Evolutionary conservation across 2,888 invertebrate genomes (phyloP).

Genomic region (Mechanitis messenoides): DNA sequence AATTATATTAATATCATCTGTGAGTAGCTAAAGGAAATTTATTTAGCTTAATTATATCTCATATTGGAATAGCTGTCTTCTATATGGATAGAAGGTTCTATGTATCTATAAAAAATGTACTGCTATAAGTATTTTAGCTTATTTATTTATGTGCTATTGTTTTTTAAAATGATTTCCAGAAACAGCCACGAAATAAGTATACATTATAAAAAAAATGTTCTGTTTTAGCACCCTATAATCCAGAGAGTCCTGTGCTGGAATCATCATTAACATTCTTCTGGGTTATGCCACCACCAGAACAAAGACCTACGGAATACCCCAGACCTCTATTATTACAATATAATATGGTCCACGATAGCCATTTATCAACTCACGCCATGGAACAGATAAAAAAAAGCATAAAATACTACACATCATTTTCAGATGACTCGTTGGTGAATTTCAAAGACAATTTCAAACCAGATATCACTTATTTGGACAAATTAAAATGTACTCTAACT

Average conservation of each 20-base stretch:
- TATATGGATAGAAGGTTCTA: too few species aligned
- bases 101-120: too few species aligned
- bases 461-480: conserved; percentile 87
- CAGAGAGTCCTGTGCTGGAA: conserved; percentile 86
- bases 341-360: conserved; percentile 87
- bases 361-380: conserved; percentile 87
- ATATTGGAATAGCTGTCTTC: too few species aligned
- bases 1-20: too few species aligned
- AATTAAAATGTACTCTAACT: conserved; percentile 86
- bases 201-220: conserved; percentile 11
- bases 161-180: too few species aligned
- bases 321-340: conserved; percentile 94
- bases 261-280: conserved; percentile 92
- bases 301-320: conserved; percentile 93
- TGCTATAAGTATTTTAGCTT: too few species aligned
- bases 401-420: conserved; percentile 84
- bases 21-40: too few species aligned
- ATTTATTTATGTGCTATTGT: too few species aligned
- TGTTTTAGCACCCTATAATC: conserved; percentile 87
- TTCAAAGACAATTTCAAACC: conserved; percentile 80
- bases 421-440: conserved; percentile 64
- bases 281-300: conserved; percentile 97
- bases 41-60: too few species aligned
- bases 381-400: conserved; percentile 91
- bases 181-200: too few species aligned